Evolutionary conservation across 1,140 invertebrate species (phyloP).

Genomic region (Ostrea denselamellosa): DNA sequence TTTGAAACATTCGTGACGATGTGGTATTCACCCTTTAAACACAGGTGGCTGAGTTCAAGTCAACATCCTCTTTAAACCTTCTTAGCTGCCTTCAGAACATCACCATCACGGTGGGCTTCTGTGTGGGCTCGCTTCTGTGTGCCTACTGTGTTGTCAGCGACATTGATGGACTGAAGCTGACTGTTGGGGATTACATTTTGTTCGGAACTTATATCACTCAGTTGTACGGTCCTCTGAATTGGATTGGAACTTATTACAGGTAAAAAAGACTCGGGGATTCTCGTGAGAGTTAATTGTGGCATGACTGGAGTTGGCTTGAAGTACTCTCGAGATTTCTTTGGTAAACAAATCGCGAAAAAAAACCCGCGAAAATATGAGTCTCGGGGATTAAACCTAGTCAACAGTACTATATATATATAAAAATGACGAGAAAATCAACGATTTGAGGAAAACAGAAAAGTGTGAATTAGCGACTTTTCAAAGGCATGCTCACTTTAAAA

Average conservation of each 20-base stretch:
- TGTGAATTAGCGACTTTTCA: too few species aligned
- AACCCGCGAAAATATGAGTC: too few species aligned
- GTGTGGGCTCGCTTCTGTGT: conserved; percentile 92
- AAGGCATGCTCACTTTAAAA: too few species aligned
- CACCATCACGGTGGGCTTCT: conserved; percentile 89
- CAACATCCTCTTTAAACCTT: conserved; percentile 90
- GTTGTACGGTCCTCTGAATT: conserved; percentile 95
- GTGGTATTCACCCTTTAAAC: background rate
- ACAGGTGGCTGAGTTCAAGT: conserved; percentile 91
- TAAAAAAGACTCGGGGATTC: conserved; percentile 70
- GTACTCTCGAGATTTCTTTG: too few species aligned
- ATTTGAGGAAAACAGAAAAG: too few species aligned
- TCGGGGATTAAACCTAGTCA: too few species aligned
- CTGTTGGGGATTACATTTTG: conserved; percentile 95
- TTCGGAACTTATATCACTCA: conserved; percentile 96
- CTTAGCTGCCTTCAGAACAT: conserved; percentile 93
- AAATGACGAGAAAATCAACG: too few species aligned
- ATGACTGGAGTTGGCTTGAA: too few species aligned
- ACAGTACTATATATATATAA: too few species aligned
- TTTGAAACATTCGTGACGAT: too few species aligned
- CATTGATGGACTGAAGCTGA: conserved; percentile 81
- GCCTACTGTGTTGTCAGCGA: conserved; percentile 83
- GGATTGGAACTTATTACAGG: conserved; percentile 98
- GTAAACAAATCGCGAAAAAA: too few species aligned
- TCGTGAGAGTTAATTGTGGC: too few species aligned